Evolutionary conservation across 2,797 vertebrate genomes (phyloP), one percentile per base, ranked within the genome.

Genomic region (Chelon labrosus): DNA sequence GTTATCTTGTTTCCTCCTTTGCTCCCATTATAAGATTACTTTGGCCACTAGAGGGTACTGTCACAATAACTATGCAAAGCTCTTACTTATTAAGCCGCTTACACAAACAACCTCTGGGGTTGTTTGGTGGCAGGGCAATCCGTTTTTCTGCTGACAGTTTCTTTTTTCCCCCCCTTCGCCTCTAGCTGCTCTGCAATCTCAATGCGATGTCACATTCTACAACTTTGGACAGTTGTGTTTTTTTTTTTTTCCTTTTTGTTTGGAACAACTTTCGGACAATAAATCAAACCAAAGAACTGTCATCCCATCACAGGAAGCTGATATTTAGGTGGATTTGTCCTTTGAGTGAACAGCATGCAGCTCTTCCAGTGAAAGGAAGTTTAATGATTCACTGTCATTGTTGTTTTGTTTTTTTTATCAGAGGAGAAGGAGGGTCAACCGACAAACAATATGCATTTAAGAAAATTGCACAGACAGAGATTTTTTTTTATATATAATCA

Each of bases 361-460:
- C 62, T 80, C 69, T 57, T 75, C 31, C 22, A 42, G 37, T 70
- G 55, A 70, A 67, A 68, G n/a, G 12, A 70, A 66, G 55, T 68
- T 50, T 61, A 42, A 83, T 69, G 58, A 75, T 49, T 54, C 49
- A 65, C 57, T 70, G 77, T 63, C 49, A 60, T 46, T 44, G 16
- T 27, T 39, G 39, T 35, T 74, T 74, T 27, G 50, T n/a, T 3
- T 27, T 27, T 27, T 27, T 27, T 38, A 63, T 70, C 25, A 57
- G 20, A 61, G 25, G 62, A 67, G 31, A 61, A 2, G 35, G 50
- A 39, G 17, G 65, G 25, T 39, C 38, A 59, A 12, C 22, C 25
- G 17, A 52, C 14, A n/a, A 19, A 56, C 37, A 62, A 60, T 16
- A 39, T 20, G 51, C 2, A 14, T 41, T 19, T 47, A 5, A 62